Evolutionary conservation across 2,888 invertebrate species (phyloP).

Genomic region (Calameuta pallipes): DNA sequence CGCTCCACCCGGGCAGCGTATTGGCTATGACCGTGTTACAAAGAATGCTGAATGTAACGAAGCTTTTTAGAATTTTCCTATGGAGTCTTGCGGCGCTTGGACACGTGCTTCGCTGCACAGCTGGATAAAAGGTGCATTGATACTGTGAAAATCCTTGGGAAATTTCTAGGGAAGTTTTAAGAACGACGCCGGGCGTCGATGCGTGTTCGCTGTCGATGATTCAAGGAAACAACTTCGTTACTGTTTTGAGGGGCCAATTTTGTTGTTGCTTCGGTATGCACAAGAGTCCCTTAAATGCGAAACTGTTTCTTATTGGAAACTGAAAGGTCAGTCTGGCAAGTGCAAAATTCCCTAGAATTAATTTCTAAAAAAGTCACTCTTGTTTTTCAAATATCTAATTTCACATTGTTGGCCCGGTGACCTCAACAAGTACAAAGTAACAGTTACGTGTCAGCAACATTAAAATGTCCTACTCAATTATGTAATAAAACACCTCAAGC

Average conservation of each 20-base stretch:
- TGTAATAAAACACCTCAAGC: too few species aligned
- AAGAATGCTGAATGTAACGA: constrained; percentile 6
- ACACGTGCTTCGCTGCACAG: not conserved
- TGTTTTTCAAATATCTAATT: not conserved
- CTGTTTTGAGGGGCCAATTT: too few species aligned
- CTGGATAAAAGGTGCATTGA: not conserved
- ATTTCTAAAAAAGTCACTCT: not conserved
- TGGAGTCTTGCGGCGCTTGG: not conserved
- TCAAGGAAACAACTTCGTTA: not conserved
- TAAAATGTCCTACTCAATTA: too few species aligned
- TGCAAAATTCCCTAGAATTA: too few species aligned
- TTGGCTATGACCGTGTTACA: constrained; percentile 31
- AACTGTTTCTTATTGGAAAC: not conserved
- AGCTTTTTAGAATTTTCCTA: not conserved
- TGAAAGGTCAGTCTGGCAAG: not conserved
- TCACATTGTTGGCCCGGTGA: not conserved
- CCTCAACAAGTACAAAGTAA: too few species aligned
- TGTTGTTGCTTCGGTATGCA: too few species aligned
- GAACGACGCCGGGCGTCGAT: not conserved
- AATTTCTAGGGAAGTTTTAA: not conserved
- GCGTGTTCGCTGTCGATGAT: not conserved
- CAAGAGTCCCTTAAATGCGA: not conserved
- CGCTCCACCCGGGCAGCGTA: constrained; percentile 37
- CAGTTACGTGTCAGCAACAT: too few species aligned
- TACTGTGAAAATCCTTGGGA: not conserved